These are phyloP conservation scores for Phocoena sinus DNA, from an alignment of 2,113 vertebrate species.

Conservation along the genomic window DNA sequence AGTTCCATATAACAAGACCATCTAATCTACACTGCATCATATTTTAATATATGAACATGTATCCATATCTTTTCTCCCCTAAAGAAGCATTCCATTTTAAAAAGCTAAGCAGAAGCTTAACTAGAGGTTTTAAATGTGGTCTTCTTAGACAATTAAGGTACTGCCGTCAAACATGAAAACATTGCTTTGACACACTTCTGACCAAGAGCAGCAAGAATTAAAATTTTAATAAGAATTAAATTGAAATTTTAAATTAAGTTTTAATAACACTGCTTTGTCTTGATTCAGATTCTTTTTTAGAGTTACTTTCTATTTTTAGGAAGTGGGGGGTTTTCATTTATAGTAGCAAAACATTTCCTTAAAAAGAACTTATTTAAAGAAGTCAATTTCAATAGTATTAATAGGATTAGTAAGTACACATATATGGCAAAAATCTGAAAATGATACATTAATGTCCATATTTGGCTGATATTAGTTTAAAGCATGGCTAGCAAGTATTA, in stretches of 20 bases:
- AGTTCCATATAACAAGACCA: not conserved
- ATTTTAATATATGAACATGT: not conserved
- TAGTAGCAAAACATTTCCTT: constrained; percentile 11
- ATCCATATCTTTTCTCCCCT: not conserved
- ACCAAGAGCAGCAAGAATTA: not conserved
- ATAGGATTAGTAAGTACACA: not conserved
- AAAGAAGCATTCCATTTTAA: not conserved
- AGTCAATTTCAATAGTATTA: not conserved
- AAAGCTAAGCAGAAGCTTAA: not conserved
- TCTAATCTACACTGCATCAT: not conserved
- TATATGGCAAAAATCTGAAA: not conserved
- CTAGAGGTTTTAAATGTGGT: not conserved
- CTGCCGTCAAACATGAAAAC: not conserved
- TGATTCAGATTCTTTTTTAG: constrained; percentile 19
- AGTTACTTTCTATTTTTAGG: constrained; percentile 35
- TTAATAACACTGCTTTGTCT: not conserved
- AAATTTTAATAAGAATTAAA: constrained; percentile 24
- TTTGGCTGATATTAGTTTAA: not conserved
- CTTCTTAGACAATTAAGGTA: not conserved
- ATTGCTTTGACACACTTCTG: not conserved
- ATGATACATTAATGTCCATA: not conserved
- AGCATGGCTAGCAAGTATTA: not conserved
- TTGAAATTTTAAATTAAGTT: constrained; percentile 31
- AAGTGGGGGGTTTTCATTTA: not conserved
- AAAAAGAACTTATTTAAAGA: not conserved